Evolutionary conservation across 2,888 invertebrate species (phyloP).

Genomic region (Phragmatobia fuliginosa): DNA sequence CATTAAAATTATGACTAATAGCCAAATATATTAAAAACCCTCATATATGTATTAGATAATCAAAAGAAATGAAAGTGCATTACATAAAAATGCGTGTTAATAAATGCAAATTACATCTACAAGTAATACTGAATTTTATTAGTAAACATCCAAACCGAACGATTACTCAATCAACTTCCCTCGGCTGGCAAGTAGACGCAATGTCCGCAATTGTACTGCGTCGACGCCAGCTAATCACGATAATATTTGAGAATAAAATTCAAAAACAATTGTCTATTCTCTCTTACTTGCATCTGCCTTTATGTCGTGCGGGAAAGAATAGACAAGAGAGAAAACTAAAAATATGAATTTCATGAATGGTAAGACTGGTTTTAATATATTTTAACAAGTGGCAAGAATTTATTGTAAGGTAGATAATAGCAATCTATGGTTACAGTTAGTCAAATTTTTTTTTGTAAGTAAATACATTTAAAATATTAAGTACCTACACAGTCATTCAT

Average conservation of each 20-base stretch:
- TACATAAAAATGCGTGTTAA: constrained; percentile 44
- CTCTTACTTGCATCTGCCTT: too few species aligned
- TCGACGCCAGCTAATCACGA: too few species aligned
- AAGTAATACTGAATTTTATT: constrained; percentile 58
- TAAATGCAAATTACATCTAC: constrained; percentile 52
- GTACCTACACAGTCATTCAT: not conserved
- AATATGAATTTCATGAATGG: too few species aligned
- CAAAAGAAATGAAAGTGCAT: constrained; percentile 49
- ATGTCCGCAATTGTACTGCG: too few species aligned
- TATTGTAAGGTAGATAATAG: constrained; percentile 14
- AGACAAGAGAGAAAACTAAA: too few species aligned
- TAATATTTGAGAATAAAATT: too few species aligned
- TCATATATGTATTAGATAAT: constrained; percentile 30
- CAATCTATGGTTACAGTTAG: constrained; percentile 9
- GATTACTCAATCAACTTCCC: constrained; percentile 50
- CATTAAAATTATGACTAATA: constrained; percentile 56
- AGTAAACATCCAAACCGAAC: constrained; percentile 40
- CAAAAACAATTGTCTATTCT: too few species aligned
- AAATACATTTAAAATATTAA: not conserved
- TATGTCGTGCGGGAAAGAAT: too few species aligned
- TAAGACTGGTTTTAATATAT: constrained; percentile 57
- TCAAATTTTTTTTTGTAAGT: not conserved
- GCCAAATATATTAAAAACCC: constrained; percentile 54
- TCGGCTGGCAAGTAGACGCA: too few species aligned
- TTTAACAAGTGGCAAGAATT: constrained; percentile 39